phyloP scores from a whole-genome alignment of 1,140 invertebrate genomes.

The Halesus radiatus region DNA sequence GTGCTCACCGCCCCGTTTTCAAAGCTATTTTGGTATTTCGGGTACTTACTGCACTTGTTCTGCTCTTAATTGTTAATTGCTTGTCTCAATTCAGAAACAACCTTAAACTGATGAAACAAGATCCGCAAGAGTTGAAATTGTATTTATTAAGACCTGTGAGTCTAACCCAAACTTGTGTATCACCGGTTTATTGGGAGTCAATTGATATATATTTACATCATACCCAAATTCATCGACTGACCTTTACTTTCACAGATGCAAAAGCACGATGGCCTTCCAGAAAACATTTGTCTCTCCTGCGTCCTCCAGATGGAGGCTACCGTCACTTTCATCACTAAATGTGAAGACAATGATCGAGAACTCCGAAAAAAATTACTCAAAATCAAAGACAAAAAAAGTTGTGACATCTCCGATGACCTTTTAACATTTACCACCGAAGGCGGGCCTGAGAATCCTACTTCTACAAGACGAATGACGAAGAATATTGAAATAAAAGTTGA shows the following conservation, averaged over 20 bases:
- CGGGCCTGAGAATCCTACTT: background rate
- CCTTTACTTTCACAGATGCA: conserved; percentile 11
- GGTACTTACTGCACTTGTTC: too few relatives aligned
- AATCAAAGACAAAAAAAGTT: background rate
- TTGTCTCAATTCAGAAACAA: too few relatives aligned
- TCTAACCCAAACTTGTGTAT: too few relatives aligned
- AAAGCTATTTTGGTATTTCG: too few relatives aligned
- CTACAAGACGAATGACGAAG: background rate
- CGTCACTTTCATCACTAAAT: conserved; percentile 18
- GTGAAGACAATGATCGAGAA: conserved; percentile 27
- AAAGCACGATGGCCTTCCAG: conserved; percentile 28
- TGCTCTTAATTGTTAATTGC: too few relatives aligned
- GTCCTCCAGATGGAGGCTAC: background rate
- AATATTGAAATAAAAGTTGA: background rate
- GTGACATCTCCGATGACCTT: background rate
- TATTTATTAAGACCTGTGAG: too few relatives aligned
- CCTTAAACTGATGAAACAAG: too few relatives aligned
- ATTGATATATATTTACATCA: background rate
- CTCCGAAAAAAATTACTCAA: too few relatives aligned
- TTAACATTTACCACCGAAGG: background rate
- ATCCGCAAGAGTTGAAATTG: too few relatives aligned
- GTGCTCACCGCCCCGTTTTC: too few relatives aligned
- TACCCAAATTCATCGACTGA: background rate
- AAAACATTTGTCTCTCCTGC: conserved; percentile 20
- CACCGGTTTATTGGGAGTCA: too few relatives aligned